These are phyloP conservation scores for Eudasyphora cyanicolor DNA, from an alignment of 2,888 invertebrate genomes.

Conservation along the genomic window DNA sequence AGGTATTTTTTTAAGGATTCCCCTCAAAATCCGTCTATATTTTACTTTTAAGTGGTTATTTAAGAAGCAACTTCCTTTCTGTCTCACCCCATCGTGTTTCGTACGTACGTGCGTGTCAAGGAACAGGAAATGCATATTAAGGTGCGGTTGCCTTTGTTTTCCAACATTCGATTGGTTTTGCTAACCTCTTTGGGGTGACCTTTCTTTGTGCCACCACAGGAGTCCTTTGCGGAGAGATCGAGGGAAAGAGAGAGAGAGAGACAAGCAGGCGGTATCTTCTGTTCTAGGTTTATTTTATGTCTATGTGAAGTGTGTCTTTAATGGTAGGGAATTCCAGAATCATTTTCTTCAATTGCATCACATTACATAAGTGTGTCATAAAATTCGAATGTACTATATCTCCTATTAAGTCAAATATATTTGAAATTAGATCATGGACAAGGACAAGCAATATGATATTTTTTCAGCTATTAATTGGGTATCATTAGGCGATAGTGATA, in stretches of 20 bases:
- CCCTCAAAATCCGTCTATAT: not conserved
- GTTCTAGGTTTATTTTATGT: not conserved
- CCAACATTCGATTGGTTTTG: slow-evolving; percentile 44
- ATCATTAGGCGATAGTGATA: no score
- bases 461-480: no score
- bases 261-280: slow-evolving; percentile 36
- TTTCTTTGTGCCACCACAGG: slow-evolving; percentile 38
- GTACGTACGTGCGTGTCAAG: slow-evolving; percentile 3
- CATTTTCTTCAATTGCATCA: not conserved
- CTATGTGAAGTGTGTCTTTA: not conserved
- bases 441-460: no score
- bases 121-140: slow-evolving; percentile 22
- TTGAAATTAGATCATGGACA: no score
- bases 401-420: no score
- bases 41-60: slow-evolving; percentile 37
- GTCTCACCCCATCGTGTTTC: not conserved
- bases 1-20: slow-evolving; percentile 20
- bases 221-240: not conserved
- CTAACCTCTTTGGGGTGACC: slow-evolving; percentile 33
- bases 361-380: not conserved
- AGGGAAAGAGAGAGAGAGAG: no score
- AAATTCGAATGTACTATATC: not conserved
- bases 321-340: not conserved
- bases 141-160: slow-evolving; percentile 50
- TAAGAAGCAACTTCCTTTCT: slow-evolving; percentile 31